A percentile compares a stretch with the other conserved stretches of the same genome.
Conservation (phyloP, 2,113 vertebrate genomes). For the Nannobrachium achirus region DNA sequence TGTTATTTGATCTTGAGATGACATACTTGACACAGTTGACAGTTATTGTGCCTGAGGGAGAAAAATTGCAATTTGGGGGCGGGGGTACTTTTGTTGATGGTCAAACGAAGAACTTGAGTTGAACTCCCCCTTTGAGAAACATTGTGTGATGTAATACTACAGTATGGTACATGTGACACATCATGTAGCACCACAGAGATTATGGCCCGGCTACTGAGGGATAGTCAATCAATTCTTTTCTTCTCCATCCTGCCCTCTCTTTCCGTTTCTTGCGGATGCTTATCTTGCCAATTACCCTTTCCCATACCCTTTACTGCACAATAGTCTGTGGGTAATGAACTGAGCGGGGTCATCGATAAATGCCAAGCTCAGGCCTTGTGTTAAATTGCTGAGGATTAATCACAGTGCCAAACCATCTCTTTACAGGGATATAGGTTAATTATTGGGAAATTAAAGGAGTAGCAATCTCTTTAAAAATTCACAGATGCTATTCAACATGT, state of each 20-base stretch:
- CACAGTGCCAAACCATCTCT: not conserved
- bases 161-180: no score
- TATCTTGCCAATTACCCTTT: constrained; percentile 55
- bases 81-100: no score
- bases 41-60: no score
- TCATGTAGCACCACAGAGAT: not conserved
- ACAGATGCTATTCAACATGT: no score
- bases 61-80: not conserved
- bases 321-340: constrained; percentile 50
- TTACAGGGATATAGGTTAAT: not conserved
- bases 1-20: no score
- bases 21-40: no score
- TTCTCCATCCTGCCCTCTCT: constrained; percentile 12
- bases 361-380: constrained; percentile 21
- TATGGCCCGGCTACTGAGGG: constrained; percentile 15
- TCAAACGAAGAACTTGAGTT: no score
- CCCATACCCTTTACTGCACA: constrained; percentile 35
- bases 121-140: not conserved
- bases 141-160: no score
- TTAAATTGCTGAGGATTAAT: constrained; percentile 26
- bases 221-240: constrained; percentile 38
- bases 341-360: constrained; percentile 37
- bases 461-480: no score
- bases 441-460: no score
- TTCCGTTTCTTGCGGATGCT: constrained; percentile 25